Base-by-base conservation (phyloP, 2,888 invertebrate genomes). In the Prostheceraeus crozeri region DNA sequence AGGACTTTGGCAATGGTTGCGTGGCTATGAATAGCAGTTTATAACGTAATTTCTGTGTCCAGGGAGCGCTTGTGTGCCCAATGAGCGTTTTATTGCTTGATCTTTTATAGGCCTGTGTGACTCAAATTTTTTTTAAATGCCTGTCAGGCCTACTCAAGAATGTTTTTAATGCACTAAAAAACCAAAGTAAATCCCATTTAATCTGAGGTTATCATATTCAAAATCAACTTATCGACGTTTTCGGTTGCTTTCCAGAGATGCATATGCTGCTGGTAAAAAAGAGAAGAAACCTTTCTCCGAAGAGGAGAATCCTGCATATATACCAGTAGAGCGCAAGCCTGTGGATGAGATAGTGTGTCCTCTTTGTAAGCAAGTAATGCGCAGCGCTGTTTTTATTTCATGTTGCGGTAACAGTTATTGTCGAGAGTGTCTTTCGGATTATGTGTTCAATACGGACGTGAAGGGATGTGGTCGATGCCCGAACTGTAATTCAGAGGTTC, bases 381-480 rank as follows among this genome's bases (percentile, higher is more conserved):
- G 85, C 0, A 96, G 98, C 77, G 96, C 96, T 33, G 93, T 96
- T 27, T 86, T 96, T 83, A 90, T 93, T 74, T 90, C 91, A 0
- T 98, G 96, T 75, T 98, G 98, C 77, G 96, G 94, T 2, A 89
- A 89, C 76, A 91, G 91, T 8, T 98, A 90, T 79, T 98, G 98
- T 77, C 94, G 96, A 77, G 94, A 96, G 77, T 98, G 98, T 36
- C 28, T 59, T 19, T 21, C 23, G 23, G 40, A 28, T 6, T 6
- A 40, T 8, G 55, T 60, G 6, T 36, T 55, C 30, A 45, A 52
- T 14, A 52, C 55, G 19, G 25, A 27, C 16, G 57, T 31, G 10
- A 8, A 8, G 8, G 8, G 8, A 4, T 4, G n/a, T 6, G n/a
- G 6, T 8, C 3, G 19, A 6, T 53, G 53, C 33, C 53, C 53